Conservation (phyloP, 2,888 invertebrate genomes). For the Drosophila hamatofila region DNA sequence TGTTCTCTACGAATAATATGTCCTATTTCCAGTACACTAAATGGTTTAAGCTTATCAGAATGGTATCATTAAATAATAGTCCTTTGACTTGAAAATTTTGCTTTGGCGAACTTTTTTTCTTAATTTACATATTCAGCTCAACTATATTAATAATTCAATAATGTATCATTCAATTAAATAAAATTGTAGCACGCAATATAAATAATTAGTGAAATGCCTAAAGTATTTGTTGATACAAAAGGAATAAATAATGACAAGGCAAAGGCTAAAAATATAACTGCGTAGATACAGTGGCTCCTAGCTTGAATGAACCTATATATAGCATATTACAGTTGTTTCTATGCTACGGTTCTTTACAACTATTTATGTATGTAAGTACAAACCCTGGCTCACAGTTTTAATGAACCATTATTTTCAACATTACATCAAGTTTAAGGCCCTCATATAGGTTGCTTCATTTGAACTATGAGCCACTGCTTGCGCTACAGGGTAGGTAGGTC, state of each 20-base stretch:
- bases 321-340: no score
- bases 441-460: neutral
- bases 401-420: neutral
- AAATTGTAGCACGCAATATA: neutral
- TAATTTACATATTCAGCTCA: neutral
- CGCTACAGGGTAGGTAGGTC: constrained; percentile 15
- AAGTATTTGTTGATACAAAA: neutral
- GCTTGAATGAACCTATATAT: neutral
- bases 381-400: neutral
- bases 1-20: neutral
- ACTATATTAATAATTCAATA: neutral
- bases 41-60: neutral
- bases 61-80: neutral
- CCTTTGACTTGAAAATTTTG: neutral
- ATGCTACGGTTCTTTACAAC: no score
- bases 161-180: neutral
- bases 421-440: neutral
- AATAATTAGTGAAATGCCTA: neutral
- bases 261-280: constrained; percentile 1
- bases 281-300: neutral
- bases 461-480: neutral
- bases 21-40: neutral
- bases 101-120: neutral
- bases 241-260: neutral
- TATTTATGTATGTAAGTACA: neutral